Conservation (phyloP, 2,888 invertebrate genomes). For the Nemotelus nigrinus region DNA sequence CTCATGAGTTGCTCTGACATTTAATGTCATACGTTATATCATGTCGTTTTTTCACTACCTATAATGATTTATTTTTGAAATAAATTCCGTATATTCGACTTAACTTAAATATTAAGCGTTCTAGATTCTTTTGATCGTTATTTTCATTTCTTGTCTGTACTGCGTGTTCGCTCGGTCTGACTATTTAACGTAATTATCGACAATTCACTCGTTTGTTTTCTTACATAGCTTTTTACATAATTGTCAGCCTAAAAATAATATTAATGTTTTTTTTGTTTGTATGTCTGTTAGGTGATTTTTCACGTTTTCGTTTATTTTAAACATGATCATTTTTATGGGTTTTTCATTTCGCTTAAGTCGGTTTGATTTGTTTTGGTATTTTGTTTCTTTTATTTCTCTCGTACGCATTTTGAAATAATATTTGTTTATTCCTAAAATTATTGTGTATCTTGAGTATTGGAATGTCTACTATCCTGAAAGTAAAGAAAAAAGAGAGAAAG, state of each 20-base stretch:
- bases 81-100: slow-evolving; percentile 35
- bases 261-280: slow-evolving; percentile 10
- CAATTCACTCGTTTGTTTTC: background rate
- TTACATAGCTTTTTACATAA: slow-evolving; percentile 28
- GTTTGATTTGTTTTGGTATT: slow-evolving; percentile 39
- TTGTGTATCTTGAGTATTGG: slow-evolving; percentile 54
- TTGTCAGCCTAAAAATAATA: slow-evolving; percentile 23
- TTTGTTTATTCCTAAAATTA: slow-evolving; percentile 47
- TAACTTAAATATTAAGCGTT: slow-evolving; percentile 48
- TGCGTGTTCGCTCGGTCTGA: no score
- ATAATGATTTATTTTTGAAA: slow-evolving; percentile 45
- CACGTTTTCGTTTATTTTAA: background rate
- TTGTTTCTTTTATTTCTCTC: slow-evolving; percentile 14
- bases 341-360: background rate
- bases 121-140: slow-evolving; percentile 31
- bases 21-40: slow-evolving; percentile 28
- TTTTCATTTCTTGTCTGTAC: slow-evolving; percentile 10
- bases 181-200: background rate
- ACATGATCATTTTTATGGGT: background rate
- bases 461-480: slow-evolving; percentile 55
- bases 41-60: slow-evolving; percentile 37
- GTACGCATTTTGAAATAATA: slow-evolving; percentile 15
- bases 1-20: slow-evolving; percentile 23
- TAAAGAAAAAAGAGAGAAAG: slow-evolving; percentile 45
- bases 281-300: slow-evolving; percentile 1